Evolutionary conservation across 2,113 vertebrate genomes (phyloP).

Genomic region (Leptosomus discolor): DNA sequence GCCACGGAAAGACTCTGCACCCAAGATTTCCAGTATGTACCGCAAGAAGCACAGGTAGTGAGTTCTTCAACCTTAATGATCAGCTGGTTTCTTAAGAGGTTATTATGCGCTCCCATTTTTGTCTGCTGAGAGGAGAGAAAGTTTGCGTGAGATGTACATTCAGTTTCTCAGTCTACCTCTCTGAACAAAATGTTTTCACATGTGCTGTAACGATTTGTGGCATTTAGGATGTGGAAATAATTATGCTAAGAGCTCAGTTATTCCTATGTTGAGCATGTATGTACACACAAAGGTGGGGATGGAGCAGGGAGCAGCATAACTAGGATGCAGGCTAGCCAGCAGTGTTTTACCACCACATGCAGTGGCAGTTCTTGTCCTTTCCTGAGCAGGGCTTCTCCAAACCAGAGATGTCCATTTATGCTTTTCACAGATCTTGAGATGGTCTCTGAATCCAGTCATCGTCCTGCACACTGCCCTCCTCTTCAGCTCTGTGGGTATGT

Average conservation of each 20-base stretch:
- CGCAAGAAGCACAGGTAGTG: too few relatives aligned
- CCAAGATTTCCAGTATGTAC: not conserved
- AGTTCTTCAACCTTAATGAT: not conserved
- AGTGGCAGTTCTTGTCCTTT: not conserved
- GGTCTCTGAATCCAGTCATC: not conserved
- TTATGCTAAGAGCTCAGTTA: not conserved
- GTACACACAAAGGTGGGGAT: not conserved
- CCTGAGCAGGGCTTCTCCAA: not conserved
- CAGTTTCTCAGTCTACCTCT: not conserved
- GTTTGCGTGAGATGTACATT: not conserved
- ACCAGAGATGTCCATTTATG: not conserved
- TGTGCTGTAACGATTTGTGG: not conserved
- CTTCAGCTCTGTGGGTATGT: not conserved
- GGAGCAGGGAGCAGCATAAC: not conserved
- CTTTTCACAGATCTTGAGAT: not conserved
- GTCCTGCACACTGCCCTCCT: not conserved
- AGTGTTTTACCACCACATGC: accelerated
- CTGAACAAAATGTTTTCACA: not conserved
- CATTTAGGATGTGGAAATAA: not conserved
- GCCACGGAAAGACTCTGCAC: not conserved
- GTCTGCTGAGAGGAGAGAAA: not conserved
- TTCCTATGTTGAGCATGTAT: accelerated
- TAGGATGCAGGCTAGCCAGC: not conserved
- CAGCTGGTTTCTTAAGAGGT: not conserved
- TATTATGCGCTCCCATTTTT: not conserved